Base-by-base conservation (phyloP, 2,797 vertebrate genomes). In the Monodelphis domestica region DNA sequence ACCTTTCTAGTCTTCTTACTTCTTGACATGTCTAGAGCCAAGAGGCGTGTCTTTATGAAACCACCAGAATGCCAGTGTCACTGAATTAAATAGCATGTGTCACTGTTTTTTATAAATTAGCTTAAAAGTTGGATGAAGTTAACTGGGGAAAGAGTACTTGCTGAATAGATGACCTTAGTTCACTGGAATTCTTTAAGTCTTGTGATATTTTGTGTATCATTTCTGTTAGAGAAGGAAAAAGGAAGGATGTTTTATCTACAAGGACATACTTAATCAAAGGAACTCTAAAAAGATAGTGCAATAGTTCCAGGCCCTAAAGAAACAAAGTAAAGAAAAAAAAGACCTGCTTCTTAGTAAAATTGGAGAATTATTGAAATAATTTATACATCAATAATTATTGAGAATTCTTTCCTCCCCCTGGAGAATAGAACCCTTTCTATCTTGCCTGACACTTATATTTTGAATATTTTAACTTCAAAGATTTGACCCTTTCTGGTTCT, bases 401-500 rank as follows among this genome's bases (percentile, higher is more conserved):
- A 26, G 15, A 6, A 84, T 45, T 84, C 24, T 3, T 45, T 45
- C n/a, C 26, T 30, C 24, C 11, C 6, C 21, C 6, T 17, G 14
- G 3, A 50, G 38, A 84, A 24, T 50, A 50, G 38, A 50, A 10
- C 38, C 21, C 12, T 84, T 84, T 3, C 24, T 84, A 89, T 3
- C 63, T 51, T 94, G 51, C 90, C 70, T 52, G 88, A 54, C 3
- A 94, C 63, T 90, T 89, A 97, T 98, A 97, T 94, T 98, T 97
- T 33, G 99, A 98, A n/a, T 97, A 24, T 78, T 45, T 78, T 78
- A 45, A 26, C 17, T 45, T 78, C 70, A 78, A 26, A 78, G 97
- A 1, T 94, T 98, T 96, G 98, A 98, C 97, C 98, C 98, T 97
- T 98, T 97, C 94, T 98, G 98, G 96, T 99, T 98, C 95, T 94